These are phyloP conservation scores for Corynorhinus townsendii DNA, from an alignment of 2,113 vertebrate species.

Conservation along the genomic window DNA sequence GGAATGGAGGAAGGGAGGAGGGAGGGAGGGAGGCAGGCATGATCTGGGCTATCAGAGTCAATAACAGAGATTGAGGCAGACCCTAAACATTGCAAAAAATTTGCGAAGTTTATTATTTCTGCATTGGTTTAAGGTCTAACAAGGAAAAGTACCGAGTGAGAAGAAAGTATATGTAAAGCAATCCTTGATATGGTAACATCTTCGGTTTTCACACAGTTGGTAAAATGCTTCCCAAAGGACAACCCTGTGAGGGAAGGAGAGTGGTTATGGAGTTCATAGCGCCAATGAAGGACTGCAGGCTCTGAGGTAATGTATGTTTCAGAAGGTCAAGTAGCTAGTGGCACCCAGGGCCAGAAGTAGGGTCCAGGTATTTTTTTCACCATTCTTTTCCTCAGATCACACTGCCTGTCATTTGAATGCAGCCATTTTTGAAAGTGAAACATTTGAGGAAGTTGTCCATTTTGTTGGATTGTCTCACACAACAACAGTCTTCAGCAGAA, in stretches of 20 bases:
- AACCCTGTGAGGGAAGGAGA: not conserved
- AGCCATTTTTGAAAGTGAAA: conserved; percentile 1
- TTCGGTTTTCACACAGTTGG: not conserved
- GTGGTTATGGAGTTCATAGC: not conserved
- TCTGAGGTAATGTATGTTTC: not conserved
- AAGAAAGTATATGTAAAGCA: not conserved
- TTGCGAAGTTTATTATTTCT: not conserved
- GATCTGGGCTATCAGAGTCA: not conserved
- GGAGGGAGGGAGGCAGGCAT: not conserved
- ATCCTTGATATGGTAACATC: not conserved
- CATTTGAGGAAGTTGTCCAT: not conserved
- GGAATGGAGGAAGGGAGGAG: not conserved
- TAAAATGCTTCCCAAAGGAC: not conserved
- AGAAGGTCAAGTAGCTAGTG: not conserved
- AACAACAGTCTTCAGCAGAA: not conserved
- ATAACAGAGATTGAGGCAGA: not conserved
- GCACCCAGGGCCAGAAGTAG: too few relatives aligned
- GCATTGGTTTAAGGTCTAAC: not conserved
- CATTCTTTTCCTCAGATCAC: not conserved
- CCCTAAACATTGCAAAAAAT: not conserved
- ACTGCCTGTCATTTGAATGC: not conserved
- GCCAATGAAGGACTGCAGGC: not conserved
- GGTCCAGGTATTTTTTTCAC: not conserved
- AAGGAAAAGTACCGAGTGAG: not conserved
- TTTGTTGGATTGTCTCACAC: not conserved